Conservation (phyloP, 1,140 invertebrate genomes). For the Heliconius hewitsoni region DNA sequence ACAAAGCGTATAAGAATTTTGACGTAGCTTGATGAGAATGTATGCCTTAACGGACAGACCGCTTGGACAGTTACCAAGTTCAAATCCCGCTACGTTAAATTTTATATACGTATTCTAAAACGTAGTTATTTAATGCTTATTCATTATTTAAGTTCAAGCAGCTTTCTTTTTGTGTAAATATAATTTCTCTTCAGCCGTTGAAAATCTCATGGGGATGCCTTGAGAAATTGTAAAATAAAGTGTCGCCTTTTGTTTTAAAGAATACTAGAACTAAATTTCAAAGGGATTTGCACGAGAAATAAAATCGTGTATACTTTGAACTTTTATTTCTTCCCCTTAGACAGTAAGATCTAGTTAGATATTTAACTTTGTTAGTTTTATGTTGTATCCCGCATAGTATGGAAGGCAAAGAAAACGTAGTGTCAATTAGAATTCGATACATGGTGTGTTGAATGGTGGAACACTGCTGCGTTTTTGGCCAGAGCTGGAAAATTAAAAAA, state of each 20-base stretch:
- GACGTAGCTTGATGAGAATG: no score
- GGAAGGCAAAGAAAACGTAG: background rate
- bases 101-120: no score
- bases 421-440: no score
- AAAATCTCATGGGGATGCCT: background rate
- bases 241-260: conserved; percentile 11
- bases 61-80: no score
- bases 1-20: no score
- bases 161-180: background rate
- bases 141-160: background rate
- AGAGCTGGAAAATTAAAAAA: no score
- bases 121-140: background rate
- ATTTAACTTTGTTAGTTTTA: background rate
- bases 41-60: no score
- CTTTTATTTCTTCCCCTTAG: background rate
- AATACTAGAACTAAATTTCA: background rate
- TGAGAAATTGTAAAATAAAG: conserved; percentile 8
- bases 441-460: no score
- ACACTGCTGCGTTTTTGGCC: no score
- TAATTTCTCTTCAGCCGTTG: background rate
- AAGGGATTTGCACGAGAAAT: background rate
- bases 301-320: background rate
- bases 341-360: no score
- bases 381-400: background rate
- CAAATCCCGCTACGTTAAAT: no score